Conservation (phyloP, 2,797 vertebrate genomes). For the Pelodytes ibericus region DNA sequence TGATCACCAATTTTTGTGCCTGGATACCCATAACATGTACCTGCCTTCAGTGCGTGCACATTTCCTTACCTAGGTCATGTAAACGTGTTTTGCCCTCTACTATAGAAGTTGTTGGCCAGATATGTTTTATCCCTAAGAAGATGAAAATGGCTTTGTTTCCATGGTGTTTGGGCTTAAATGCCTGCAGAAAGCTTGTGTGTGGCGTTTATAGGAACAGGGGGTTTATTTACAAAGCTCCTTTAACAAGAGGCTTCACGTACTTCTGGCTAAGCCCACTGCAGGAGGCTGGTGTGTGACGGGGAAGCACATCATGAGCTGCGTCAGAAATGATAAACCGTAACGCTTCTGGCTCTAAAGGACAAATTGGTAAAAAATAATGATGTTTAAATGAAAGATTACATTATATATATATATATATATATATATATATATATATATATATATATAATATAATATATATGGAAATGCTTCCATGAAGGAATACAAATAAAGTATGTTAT, state of each 20-base stretch:
- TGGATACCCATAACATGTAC: too few species aligned
- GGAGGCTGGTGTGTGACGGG: neutral
- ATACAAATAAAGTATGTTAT: too few species aligned
- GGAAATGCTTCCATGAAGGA: too few species aligned
- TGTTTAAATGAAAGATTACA: too few species aligned
- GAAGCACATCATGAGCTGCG: neutral
- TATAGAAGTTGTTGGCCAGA: neutral
- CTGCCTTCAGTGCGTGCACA: too few species aligned
- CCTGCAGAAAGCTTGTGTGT: neutral
- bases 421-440: too few species aligned
- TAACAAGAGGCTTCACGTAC: neutral
- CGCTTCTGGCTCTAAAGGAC: neutral
- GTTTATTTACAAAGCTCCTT: slow-evolving; percentile 24
- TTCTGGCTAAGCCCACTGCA: neutral
- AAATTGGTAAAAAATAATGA: too few species aligned
- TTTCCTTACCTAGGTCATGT: too few species aligned
- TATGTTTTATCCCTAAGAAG: slow-evolving; percentile 14
- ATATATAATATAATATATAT: too few species aligned
- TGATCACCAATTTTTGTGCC: too few species aligned
- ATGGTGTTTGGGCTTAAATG: slow-evolving; percentile 23
- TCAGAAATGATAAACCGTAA: neutral
- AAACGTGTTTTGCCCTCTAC: too few species aligned
- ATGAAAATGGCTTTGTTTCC: slow-evolving; percentile 41
- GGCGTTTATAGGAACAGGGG: slow-evolving; percentile 7
- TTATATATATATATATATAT: too few species aligned